Conservation (phyloP, 1,140 invertebrate species). For the Drosophila tristis region DNA sequence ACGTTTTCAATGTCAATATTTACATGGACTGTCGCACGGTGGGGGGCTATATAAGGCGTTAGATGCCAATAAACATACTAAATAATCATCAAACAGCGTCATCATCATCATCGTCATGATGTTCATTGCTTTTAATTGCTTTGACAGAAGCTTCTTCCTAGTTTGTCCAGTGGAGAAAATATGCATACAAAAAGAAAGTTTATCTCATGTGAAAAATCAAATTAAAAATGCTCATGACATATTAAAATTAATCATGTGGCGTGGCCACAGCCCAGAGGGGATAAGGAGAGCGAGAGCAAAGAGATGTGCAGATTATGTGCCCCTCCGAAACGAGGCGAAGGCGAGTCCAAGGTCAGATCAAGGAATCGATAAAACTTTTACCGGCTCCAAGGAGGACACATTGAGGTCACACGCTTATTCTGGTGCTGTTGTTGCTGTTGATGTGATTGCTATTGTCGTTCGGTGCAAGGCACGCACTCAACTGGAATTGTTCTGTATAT, state of each 20-base stretch:
- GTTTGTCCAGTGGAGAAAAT: conserved; percentile 40
- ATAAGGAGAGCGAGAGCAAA: conserved; percentile 22
- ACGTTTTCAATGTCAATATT: conserved; percentile 78
- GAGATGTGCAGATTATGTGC: conserved; percentile 6
- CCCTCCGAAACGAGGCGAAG: conserved; percentile 2
- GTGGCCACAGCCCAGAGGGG: neutral
- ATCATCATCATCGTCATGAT: conserved; percentile 19
- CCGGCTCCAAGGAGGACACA: conserved; percentile 35
- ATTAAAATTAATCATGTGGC: conserved; percentile 39
- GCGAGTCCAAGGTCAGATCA: conserved; percentile 49
- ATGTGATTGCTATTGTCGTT: neutral
- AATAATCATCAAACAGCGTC: conserved; percentile 19
- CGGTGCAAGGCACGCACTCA: conserved; percentile 12
- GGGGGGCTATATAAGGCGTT: no score
- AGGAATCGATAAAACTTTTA: conserved; percentile 59
- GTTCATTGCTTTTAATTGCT: conserved; percentile 47
- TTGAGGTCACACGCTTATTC: conserved; percentile 26
- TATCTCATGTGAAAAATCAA: conserved; percentile 40
- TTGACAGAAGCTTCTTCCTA: conserved; percentile 21
- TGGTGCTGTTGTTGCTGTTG: conserved; percentile 17
- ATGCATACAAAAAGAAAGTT: conserved; percentile 43
- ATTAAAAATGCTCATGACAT: conserved; percentile 43
- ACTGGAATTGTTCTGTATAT: conserved; percentile 32
- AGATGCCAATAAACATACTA: conserved; percentile 43
- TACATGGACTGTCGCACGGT: conserved; percentile 52